Evolutionary conservation across 2,888 invertebrate species (phyloP), one percentile per base, ranked within the genome.

Genomic region (Argyresthia albistria): DNA sequence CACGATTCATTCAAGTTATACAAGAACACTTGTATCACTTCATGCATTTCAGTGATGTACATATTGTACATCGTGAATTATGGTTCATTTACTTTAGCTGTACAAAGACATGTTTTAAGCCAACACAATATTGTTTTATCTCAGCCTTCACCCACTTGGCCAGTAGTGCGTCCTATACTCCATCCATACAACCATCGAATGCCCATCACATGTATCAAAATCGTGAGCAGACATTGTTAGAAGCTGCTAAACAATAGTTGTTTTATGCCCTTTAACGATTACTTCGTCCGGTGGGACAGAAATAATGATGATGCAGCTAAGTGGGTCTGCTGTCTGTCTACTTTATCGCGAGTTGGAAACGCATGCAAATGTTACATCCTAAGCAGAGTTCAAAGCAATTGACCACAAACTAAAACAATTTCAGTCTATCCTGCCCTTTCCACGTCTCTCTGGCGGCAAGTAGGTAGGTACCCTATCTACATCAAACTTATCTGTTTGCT

Each of bases 131-230:
- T 50, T 50, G 39, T 50, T 55, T 54, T 51, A 45, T 53, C 15
- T 46, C 54, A 60, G 60, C 61, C 61, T 61, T 62, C 57, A 57
- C 62, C 61, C 56, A 60, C 58, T 57, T 60, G 56, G 53, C 56
- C 58, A 54, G 2, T 25, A 25, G 25, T 58, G 35, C 57, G 61
- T 59, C 58, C 53, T 53, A 56, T 53, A 57, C 59, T 60, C 53
- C 50, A 51, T 43, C 51, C 51, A 53, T 54, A 51, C 35, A 50
- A 37, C 46, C 45, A 51, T 54, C 47, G 37, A 43, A 55, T 39
- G n/a, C 39, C 39, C 39, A 39, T 39, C 39, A 25, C 25, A 25
- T 25, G 49, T 46, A 51, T 46, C 25, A 25, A 25, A 25, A 25
- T 39, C 39, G 10, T 39, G 9, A 39, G 10, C 39, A 39, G 39